Evolutionary conservation across 2,888 invertebrate genomes (phyloP).

Genomic region (Agelastica alni): DNA sequence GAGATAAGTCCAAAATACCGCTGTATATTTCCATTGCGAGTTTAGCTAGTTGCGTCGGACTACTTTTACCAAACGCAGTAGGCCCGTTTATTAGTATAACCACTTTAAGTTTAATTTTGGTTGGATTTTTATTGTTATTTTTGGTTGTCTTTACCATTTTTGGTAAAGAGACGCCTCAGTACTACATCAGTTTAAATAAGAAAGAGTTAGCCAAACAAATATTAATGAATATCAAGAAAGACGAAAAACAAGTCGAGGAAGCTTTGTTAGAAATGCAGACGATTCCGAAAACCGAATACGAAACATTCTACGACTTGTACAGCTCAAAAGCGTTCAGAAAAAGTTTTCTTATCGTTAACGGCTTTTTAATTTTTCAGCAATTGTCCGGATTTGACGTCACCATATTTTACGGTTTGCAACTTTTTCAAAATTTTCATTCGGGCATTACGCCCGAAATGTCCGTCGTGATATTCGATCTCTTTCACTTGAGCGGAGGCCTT

Average conservation of each 20-base stretch:
- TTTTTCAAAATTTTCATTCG: slow-evolving; percentile 70
- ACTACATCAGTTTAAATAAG: slow-evolving; percentile 57
- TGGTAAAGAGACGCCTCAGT: slow-evolving; percentile 82
- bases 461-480: background rate
- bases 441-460: slow-evolving; percentile 33
- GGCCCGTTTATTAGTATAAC: background rate
- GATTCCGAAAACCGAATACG: no score
- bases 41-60: background rate
- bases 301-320: no score
- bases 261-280: background rate
- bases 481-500: background rate
- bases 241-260: background rate
- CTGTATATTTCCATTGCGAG: background rate
- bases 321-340: slow-evolving; percentile 69
- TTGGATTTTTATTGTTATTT: slow-evolving; percentile 56
- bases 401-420: slow-evolving; percentile 74
- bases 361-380: slow-evolving; percentile 81
- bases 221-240: background rate
- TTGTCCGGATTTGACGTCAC: slow-evolving; percentile 80
- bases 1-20: background rate
- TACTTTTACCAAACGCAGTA: background rate
- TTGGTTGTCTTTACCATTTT: slow-evolving; percentile 67
- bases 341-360: slow-evolving; percentile 72
- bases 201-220: background rate
- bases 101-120: slow-evolving; percentile 61